Evolutionary conservation across 2,113 vertebrate species (phyloP), one percentile per base, ranked within the genome.

Genomic region (Collichthys lucidus): DNA sequence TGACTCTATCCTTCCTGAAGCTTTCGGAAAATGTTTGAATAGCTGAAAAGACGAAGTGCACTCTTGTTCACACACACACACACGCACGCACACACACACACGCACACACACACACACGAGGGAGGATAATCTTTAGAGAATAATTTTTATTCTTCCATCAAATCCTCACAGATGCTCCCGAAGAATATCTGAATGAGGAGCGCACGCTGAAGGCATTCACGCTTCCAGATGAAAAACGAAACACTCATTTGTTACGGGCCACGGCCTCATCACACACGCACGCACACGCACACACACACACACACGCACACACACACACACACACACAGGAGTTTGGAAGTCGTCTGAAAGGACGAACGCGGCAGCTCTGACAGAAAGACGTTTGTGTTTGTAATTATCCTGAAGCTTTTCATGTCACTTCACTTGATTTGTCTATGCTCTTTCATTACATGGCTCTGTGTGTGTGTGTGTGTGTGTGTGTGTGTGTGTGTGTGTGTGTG

Each of bases 121-220:
- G 73, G 47, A 49, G 82, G 84, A 92, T 92, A 77, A 91, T 91
- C 89, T 90, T 47, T 7, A 50, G 56, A 89, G 86, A 88, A 86
- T 88, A 75, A 85, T 86, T 89, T 89, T 77, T 26, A 82, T 87
- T 90, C 84, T 82, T 29, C 50, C 46, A 85, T 82, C 85, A 85
- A 92, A 91, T 87, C 80, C 86, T 85, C 29, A 2, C 83, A 88
- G 79, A 91, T 87, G 85, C 90, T 83, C 24, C 60, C 2, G 6
- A 79, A 83, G 65, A 88, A 90, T 22, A 86, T 86, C 29, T 66
- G 78, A 80, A 86, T 78, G 44, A 53, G 17, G 15, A 14, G 16
- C n/a, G 26, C 59, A 83, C 40, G 65, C 80, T 68, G 75, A 12
- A 35, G 61, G 83, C 74, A 29, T 68, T 79, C 52, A 56, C 10